phyloP scores from a whole-genome alignment of 2,888 invertebrate species.

The Mactromeris polynyma region DNA sequence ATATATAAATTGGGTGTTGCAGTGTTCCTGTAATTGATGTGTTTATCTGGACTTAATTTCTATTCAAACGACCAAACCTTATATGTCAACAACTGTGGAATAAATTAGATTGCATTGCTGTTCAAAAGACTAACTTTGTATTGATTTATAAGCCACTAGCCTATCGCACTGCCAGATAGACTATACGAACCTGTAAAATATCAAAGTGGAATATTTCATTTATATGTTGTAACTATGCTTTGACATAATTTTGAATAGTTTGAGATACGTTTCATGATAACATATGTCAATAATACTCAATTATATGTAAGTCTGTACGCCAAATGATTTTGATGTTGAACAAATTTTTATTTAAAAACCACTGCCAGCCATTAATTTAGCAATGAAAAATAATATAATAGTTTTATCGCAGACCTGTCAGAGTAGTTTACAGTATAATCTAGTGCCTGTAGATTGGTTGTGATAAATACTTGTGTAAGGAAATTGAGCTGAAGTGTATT shows the following conservation, averaged over 20 bases:
- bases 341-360: neutral
- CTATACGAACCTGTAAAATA: slow-evolving; percentile 36
- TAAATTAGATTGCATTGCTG: slow-evolving; percentile 43
- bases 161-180: slow-evolving; percentile 42
- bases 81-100: slow-evolving; percentile 24
- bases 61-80: neutral
- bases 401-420: neutral
- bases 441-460: neutral
- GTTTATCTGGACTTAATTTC: slow-evolving; percentile 31
- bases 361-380: neutral
- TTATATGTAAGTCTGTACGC: slow-evolving; percentile 1
- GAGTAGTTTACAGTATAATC: neutral
- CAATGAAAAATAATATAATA: neutral
- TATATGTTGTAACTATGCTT: slow-evolving; percentile 46
- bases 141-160: slow-evolving; percentile 32
- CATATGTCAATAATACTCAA: slow-evolving; percentile 46
- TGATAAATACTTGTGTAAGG: neutral
- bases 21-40: neutral
- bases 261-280: slow-evolving; percentile 41
- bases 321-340: neutral
- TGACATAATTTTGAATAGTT: slow-evolving; percentile 25
- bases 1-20: neutral
- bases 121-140: slow-evolving; percentile 25
- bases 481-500: neutral
- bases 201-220: slow-evolving; percentile 46